Base-by-base conservation (phyloP, 1,140 invertebrate genomes). In the Phenacoccus solenopsis region DNA sequence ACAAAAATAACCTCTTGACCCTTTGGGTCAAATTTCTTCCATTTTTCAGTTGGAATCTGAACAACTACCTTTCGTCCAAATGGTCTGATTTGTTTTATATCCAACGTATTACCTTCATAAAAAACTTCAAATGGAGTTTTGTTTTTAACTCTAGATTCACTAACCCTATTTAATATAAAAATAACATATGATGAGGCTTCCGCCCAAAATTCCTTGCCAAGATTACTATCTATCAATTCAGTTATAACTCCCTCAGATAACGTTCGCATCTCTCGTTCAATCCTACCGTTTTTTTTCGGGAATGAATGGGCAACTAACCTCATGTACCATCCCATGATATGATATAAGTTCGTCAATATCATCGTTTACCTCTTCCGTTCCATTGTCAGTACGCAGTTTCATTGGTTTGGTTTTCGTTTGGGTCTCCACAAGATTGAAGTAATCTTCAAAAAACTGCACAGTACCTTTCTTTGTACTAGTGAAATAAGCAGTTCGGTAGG, bases 231-330 rank as follows among this genome's bases (percentile, higher is more conserved):
- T 10, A n/a, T 38, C 32, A 38, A 38, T 10, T 10, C 9, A 10
- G 32, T 38, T 38, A n/a, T 38, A 10, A 38, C 32, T n/a, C 9
- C 32, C n/a, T 38, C 32, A 10, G 32, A 38, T 10, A 38, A n/a
- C n/a, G 32, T 38, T 10, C 32, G 32, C 32, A 38, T 38, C 32
- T 38, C 32, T 38, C 32, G 9, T 38, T 38, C 32, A 38, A 38
- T n/a, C n/a, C 9, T 9, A 10, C n/a, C 32, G n/a, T 38, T 80
- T 80, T 70, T 76, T 73, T 70, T 80, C 70, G 2, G 77, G 75
- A 28, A 73, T 76, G 70, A 77, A 78, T 1, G 74, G 61, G 16
- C 73, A 71, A 24, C 70, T 68, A 67, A 22, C 71, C 69, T 73
- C 35, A 59, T 74, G 71, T 1, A 16, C 49, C 20, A 75, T 73